These are phyloP conservation scores for Sarcophaga rosellei DNA, from an alignment of 2,888 invertebrate genomes.

Conservation along the genomic window DNA sequence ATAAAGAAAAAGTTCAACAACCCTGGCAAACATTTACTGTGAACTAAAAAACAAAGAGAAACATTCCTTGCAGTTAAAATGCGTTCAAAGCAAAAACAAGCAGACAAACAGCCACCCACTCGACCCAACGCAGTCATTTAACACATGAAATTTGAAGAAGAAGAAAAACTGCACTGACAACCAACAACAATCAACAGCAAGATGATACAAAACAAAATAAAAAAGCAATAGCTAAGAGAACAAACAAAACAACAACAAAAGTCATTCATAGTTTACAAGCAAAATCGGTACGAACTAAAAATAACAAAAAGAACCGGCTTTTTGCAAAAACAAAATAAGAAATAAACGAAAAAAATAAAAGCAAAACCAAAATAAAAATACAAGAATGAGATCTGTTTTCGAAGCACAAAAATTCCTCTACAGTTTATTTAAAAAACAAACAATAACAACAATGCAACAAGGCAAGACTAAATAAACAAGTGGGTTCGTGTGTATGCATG, in stretches of 20 bases:
- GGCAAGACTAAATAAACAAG: slow-evolving; percentile 19
- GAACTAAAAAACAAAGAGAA: background rate
- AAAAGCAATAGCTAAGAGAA: background rate
- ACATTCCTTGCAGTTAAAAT: slow-evolving; percentile 1
- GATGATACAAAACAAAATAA: slow-evolving; percentile 18
- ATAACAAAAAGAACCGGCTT: slow-evolving; percentile 59
- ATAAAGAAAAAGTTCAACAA: slow-evolving; percentile 38
- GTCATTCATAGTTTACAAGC: background rate
- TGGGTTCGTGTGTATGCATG: slow-evolving; percentile 29
- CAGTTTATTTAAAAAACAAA: slow-evolving; percentile 31
- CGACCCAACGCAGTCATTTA: slow-evolving; percentile 22
- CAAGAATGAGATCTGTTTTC: slow-evolving; percentile 38
- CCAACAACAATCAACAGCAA: background rate
- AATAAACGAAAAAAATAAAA: background rate
- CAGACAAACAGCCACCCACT: slow-evolving; percentile 23
- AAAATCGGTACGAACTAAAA: slow-evolving; percentile 40
- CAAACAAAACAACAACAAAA: slow-evolving; percentile 11
- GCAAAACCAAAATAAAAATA: background rate
- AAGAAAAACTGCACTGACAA: too few relatives aligned
- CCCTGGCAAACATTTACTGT: slow-evolving; percentile 20
- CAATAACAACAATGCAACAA: background rate
- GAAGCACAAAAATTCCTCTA: slow-evolving; percentile 29
- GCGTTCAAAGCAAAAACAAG: slow-evolving; percentile 24
- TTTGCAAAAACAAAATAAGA: slow-evolving; percentile 7
- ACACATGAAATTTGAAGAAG: too few relatives aligned